A percentile compares a stretch with the other conserved stretches of the same genome.
Conservation (phyloP, 1,140 invertebrate species). For the Drosophila kohkoa region DNA sequence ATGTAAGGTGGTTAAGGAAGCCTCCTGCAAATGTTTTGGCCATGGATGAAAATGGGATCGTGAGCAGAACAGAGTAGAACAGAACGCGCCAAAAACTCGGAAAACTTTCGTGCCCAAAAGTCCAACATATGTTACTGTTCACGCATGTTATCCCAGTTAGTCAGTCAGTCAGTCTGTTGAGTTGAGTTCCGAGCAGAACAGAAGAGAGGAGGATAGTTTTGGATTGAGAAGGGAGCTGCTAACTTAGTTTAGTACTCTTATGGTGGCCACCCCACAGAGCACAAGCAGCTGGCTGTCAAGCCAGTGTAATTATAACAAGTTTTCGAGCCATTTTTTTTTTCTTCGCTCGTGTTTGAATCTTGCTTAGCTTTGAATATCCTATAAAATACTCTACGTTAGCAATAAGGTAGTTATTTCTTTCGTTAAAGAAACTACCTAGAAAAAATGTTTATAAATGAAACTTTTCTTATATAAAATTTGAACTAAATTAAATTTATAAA, state of each 20-base stretch:
- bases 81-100: conserved; percentile 49
- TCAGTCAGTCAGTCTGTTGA: conserved; percentile 39
- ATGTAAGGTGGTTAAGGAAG: neutral
- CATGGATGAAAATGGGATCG: conserved; percentile 38
- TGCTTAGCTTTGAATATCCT: conserved; percentile 11
- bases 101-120: conserved; percentile 67
- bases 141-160: conserved; percentile 62
- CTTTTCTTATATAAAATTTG: too few relatives aligned
- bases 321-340: conserved; percentile 65
- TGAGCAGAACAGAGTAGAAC: conserved; percentile 14
- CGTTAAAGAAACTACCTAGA: too few relatives aligned
- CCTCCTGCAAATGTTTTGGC: neutral
- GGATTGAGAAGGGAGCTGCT: conserved; percentile 2
- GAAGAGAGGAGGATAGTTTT: neutral
- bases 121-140: conserved; percentile 79
- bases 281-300: conserved; percentile 24
- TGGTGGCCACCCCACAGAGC: neutral
- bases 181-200: too few relatives aligned
- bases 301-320: conserved; percentile 80
- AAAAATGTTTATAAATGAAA: too few relatives aligned
- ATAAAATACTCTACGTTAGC: neutral
- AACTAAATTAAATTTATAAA: too few relatives aligned
- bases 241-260: conserved; percentile 33
- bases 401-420: too few relatives aligned
- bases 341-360: conserved; percentile 20